Base-by-base conservation (phyloP, 2,113 vertebrate species). In the Nansenia antarctica region DNA sequence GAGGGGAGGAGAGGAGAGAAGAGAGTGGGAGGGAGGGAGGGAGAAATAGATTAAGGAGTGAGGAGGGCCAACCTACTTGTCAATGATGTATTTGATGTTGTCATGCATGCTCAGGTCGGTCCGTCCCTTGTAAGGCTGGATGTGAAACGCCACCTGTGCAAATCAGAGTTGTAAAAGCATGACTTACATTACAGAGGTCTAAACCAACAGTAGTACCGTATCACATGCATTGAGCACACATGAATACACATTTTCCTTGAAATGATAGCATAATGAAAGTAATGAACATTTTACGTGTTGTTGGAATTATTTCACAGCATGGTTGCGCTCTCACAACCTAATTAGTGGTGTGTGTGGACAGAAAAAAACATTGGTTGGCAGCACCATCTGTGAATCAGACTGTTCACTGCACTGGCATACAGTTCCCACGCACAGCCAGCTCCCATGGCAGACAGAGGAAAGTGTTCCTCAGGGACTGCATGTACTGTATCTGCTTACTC, bases 21-120 rank as follows among this genome's bases (percentile, higher is more conserved):
- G 3, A 60, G 4, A 24, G 34, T 30, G 20, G 30, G 6, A 5
- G 9, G 14, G 7, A 11, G 24, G 20, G 14, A 27, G 11, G 27
- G 20, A 14, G 20, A 0, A 3, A 3, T 57, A 9, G 14, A 5
- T 11, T 18, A 1, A n/a, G 29, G 26, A 30, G 32, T 1, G 5
- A 45, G 30, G 15, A 55, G 15, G 9, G 63, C 34, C 8, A 20
- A 86, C 94, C 85, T 89, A 96, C 95, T 87, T 96, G 91, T 95
- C 94, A 59, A 94, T 89, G 67, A 96, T 96, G 84, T 96, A 95
- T 84, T 90, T 95, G 90, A 96, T 89, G 73, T 96, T 95, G 81
- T 94, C 93, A 34, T 95, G 93, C 79, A 96, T 82, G 45, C 88
- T 95, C 89, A 87, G 86, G 80, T 96, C 95, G 57, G 94, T 93